These are phyloP conservation scores for Mayetiola destructor DNA, from an alignment of 2,888 invertebrate genomes.

Conservation along the genomic window DNA sequence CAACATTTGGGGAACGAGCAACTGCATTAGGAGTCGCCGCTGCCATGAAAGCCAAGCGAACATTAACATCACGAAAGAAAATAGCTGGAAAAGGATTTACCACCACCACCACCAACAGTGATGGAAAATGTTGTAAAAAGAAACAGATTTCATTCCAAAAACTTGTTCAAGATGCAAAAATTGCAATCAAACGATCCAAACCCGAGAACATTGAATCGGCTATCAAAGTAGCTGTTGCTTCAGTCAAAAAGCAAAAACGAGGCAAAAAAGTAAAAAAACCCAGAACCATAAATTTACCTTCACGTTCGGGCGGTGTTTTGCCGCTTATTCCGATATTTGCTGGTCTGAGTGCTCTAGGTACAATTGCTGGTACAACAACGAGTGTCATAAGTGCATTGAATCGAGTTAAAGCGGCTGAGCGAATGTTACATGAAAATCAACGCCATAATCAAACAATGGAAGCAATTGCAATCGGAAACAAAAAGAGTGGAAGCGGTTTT, in stretches of 20 bases:
- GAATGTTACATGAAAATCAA: slow-evolving; percentile 24
- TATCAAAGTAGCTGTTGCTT: not conserved
- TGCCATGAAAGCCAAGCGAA: slow-evolving; percentile 18
- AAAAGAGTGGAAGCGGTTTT: not conserved
- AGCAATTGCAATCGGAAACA: slow-evolving; percentile 23
- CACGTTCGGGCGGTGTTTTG: slow-evolving; percentile 25
- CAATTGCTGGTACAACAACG: slow-evolving; percentile 27
- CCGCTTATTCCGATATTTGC: slow-evolving; percentile 29
- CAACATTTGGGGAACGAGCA: slow-evolving; percentile 17
- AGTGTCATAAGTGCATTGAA: slow-evolving; percentile 28
- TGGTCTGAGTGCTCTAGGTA: slow-evolving; percentile 26
- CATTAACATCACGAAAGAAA: slow-evolving; percentile 17
- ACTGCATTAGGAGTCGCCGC: slow-evolving; percentile 18
- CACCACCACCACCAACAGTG: too few relatives aligned
- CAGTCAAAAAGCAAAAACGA: not conserved
- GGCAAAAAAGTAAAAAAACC: slow-evolving; percentile 16
- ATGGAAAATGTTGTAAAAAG: too few relatives aligned
- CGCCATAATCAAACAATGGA: slow-evolving; percentile 30
- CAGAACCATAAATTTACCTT: slow-evolving; percentile 26
- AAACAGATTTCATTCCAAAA: not conserved
- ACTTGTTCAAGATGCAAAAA: not conserved
- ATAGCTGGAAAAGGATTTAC: slow-evolving; percentile 18
- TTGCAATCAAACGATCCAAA: not conserved
- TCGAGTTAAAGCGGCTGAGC: slow-evolving; percentile 24
- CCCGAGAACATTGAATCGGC: not conserved